Conservation (phyloP, 2,113 vertebrate genomes). For the Capricornis sumatraensis region DNA sequence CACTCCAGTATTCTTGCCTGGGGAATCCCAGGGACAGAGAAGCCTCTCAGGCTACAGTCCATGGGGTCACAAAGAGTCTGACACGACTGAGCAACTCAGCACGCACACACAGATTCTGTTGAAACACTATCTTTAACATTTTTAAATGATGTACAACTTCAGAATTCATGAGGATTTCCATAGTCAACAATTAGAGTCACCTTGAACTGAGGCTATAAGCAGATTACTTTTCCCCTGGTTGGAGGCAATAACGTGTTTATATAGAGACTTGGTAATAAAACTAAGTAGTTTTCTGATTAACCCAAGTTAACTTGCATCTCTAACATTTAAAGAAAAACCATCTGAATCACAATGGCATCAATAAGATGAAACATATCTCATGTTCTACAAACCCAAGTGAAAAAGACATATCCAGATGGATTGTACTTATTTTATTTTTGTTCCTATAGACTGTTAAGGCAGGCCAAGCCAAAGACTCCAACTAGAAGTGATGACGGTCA, state of each 20-base stretch:
- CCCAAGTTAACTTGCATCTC: neutral
- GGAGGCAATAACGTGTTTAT: neutral
- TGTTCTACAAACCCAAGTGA: neutral
- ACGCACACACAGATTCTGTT: neutral
- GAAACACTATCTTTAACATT: neutral
- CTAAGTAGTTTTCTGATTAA: neutral
- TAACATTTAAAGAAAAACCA: neutral
- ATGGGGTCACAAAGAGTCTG: neutral
- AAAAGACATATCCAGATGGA: neutral
- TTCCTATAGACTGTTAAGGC: neutral
- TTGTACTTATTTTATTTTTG: neutral
- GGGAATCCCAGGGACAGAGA: neutral
- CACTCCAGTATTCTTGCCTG: neutral
- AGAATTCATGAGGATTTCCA: neutral
- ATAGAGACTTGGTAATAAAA: neutral
- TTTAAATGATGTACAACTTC: neutral
- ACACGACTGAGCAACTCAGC: neutral
- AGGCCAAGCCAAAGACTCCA: conserved; percentile 14
- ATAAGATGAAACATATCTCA: neutral
- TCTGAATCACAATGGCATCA: neutral
- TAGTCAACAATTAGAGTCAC: neutral
- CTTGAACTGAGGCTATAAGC: rapidly evolving
- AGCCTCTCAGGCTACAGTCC: neutral
- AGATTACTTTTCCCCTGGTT: neutral
- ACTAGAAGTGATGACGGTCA: neutral